Base-by-base conservation (phyloP, 2,113 vertebrate species). In the Lathamus discolor region DNA sequence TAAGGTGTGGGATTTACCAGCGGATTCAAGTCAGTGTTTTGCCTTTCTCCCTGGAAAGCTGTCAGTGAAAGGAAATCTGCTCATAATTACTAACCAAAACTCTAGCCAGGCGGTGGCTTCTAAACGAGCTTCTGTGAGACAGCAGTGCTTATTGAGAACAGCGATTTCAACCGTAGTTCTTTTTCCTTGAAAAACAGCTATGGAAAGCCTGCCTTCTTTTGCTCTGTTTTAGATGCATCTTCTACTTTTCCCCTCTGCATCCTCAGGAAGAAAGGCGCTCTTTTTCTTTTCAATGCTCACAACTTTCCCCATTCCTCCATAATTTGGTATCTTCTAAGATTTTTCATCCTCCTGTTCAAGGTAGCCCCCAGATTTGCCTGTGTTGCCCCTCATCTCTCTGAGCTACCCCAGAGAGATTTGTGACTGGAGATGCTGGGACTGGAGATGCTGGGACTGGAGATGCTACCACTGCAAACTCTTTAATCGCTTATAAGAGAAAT, bases 401-500 rank as follows among this genome's bases (percentile, higher is more conserved):
- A 5, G 11, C 35, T 66, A 18, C 51, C n/a, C 49, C 17, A 48
- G 70, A 68, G 62, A 0, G 0, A 3, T 0, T 0, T 7, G 1
- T 48, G 33, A 33, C 44, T 69, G 83, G 18, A 59, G 49, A 13
- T 69, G 49, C 35, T 41, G 64, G 31, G 29, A 33, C 44, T 69
- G 83, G 18, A 59, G 49, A 13, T 69, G 49, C 35, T 41, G 64
- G 31, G 29, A n/a, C n/a, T n/a, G n/a, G n/a, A n/a, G n/a, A n/a
- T n/a, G n/a, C 33, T 52, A 66, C 63, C 93, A 27, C 25, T 52
- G 31, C 61, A 72, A 86, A 63, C 35, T 57, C 69, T 78, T 72
- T 31, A 43, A 29, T 54, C 19, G 8, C 35, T 92, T 67, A 4
- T 0, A 8, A 86, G 25, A 44, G 46, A 75, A 91, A 75, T 31